phyloP scores from a whole-genome alignment of 2,797 vertebrate genomes.

The Myotis myotis region DNA sequence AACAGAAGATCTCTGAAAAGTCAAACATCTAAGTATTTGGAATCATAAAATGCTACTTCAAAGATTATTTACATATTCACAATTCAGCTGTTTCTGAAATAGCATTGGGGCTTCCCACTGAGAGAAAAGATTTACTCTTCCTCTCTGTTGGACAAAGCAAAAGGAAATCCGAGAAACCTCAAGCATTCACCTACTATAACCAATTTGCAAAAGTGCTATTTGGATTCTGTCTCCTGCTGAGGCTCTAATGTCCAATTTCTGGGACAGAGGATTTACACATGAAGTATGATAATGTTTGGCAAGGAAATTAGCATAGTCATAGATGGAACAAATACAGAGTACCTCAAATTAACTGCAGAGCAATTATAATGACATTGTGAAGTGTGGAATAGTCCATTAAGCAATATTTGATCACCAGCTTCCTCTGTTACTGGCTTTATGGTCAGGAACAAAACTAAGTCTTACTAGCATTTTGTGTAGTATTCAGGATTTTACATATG shows the following conservation, averaged over 20 bases:
- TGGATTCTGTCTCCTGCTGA: conserved; percentile 8
- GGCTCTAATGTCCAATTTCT: conserved; percentile 56
- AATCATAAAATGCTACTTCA: conserved; percentile 38
- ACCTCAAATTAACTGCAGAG: conserved; percentile 66
- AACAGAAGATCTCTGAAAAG: neutral
- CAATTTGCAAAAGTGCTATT: conserved; percentile 14
- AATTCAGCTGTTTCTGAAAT: conserved; percentile 58
- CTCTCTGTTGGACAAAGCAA: conserved; percentile 29
- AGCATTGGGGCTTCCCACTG: conserved; percentile 33
- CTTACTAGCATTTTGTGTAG: neutral
- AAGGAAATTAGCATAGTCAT: conserved; percentile 46
- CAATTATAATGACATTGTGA: conserved; percentile 42
- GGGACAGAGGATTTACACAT: conserved; percentile 26
- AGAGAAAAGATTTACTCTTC: conserved; percentile 35
- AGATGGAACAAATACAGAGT: neutral
- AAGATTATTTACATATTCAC: conserved; percentile 61
- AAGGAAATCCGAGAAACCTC: conserved; percentile 15
- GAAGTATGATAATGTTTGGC: conserved; percentile 31
- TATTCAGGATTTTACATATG: neutral
- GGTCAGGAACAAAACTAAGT: conserved; percentile 13
- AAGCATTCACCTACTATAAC: conserved; percentile 1
- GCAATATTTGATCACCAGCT: conserved; percentile 41
- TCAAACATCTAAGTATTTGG: neutral
- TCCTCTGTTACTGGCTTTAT: neutral
- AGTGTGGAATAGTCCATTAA: conserved; percentile 19